These are phyloP conservation scores for Scaptomyza reducta DNA, from an alignment of 2,888 invertebrate species.

Conservation along the genomic window DNA sequence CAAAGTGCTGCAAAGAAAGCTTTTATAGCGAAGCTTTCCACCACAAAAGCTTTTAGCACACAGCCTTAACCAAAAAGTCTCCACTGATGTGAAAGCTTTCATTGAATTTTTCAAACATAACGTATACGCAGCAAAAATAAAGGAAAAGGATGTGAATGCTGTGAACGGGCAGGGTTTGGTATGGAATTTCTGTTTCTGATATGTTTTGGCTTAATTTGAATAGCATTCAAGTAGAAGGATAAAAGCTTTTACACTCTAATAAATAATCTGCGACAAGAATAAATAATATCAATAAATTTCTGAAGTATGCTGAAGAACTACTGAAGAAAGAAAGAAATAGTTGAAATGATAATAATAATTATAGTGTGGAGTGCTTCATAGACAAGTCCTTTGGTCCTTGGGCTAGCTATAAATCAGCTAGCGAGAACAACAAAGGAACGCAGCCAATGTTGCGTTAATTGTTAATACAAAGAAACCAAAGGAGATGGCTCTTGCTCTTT, in stretches of 20 bases:
- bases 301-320: background rate
- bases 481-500: background rate
- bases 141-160: too few species aligned
- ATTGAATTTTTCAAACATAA: background rate
- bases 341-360: conserved; percentile 14
- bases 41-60: background rate
- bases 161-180: too few species aligned
- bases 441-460: conserved; percentile 54
- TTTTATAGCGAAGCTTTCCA: conserved; percentile 26
- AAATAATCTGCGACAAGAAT: background rate
- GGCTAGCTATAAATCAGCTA: conserved; percentile 44
- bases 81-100: background rate
- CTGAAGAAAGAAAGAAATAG: too few species aligned
- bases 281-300: conserved; percentile 3
- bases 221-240: too few species aligned
- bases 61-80: conserved; percentile 20
- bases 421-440: conserved; percentile 14
- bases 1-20: too few species aligned
- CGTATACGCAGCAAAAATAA: background rate
- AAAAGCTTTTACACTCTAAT: too few species aligned
- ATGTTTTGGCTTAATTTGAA: too few species aligned
- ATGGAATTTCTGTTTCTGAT: too few species aligned
- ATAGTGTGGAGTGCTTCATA: conserved; percentile 11
- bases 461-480: conserved; percentile 50
- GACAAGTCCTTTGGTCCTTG: conserved; percentile 21